Evolutionary conservation across 2,888 invertebrate genomes (phyloP), one percentile per base, ranked within the genome.

Genomic region (Dilophus febrilis): DNA sequence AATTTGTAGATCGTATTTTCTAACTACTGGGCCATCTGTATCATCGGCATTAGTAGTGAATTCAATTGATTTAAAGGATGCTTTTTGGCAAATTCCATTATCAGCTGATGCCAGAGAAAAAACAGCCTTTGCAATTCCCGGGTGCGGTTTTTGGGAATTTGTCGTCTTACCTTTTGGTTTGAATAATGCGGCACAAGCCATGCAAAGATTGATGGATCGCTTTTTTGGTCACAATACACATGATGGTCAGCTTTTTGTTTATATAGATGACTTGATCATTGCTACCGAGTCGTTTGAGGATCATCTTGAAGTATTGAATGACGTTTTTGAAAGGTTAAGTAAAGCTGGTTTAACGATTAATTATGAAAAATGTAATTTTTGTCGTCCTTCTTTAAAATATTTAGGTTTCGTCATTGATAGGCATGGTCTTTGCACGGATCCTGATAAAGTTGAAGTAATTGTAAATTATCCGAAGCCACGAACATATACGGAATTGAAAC

Each of bases 331-430:
- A 1, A 37, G 44, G 13, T 40, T 53, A 2, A 36, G 41, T 11
- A 34, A 43, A 3, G 50, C 51, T 6, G 47, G 49, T 13, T 37
- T 55, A 6, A 53, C 49, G 4, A 36, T 57, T 2, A 53, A 53
- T 27, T n/a, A n/a, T n/a, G n/a, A n/a, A n/a, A n/a, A n/a, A n/a
- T n/a, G n/a, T n/a, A n/a, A n/a, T n/a, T n/a, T n/a, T n/a, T n/a
- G n/a, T n/a, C n/a, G n/a, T n/a, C n/a, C n/a, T n/a, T n/a, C n/a
- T n/a, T n/a, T n/a, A n/a, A n/a, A n/a, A n/a, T n/a, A n/a, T n/a
- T n/a, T n/a, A n/a, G n/a, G n/a, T n/a, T n/a, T n/a, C n/a, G n/a
- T n/a, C n/a, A n/a, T n/a, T n/a, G n/a, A n/a, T n/a, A n/a, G n/a
- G n/a, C n/a, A n/a, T n/a, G n/a, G n/a, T n/a, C n/a, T n/a, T n/a